phyloP scores from a whole-genome alignment of 2,888 invertebrate species.

The Lissocephala sabroskyi region DNA sequence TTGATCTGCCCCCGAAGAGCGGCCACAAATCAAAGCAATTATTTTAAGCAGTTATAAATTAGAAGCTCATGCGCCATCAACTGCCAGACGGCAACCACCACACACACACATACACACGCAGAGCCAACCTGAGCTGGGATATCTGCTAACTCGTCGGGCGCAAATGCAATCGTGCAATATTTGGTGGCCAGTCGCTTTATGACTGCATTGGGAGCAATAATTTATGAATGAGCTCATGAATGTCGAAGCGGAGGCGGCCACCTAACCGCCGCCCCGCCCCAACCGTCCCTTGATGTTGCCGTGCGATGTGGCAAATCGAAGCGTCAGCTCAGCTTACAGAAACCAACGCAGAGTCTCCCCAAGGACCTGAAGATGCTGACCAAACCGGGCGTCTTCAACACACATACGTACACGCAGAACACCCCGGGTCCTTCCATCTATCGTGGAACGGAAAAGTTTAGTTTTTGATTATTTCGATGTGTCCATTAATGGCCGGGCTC shows the following conservation, averaged over 20 bases:
- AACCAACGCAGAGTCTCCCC: constrained; percentile 16
- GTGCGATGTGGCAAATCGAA: constrained; percentile 29
- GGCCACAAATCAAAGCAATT: constrained; percentile 36
- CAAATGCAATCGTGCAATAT: constrained; percentile 53
- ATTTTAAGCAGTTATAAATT: constrained; percentile 29
- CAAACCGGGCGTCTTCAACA: no score
- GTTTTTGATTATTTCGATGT: constrained; percentile 62
- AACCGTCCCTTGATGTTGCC: constrained; percentile 5
- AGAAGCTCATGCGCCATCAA: constrained; percentile 12
- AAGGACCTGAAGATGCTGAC: constrained; percentile 20
- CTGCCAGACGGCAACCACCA: constrained; percentile 3
- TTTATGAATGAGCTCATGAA: constrained; percentile 66
- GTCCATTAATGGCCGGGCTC: constrained; percentile 58
- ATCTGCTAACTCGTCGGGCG: background rate
- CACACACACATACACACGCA: background rate
- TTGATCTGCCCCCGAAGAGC: constrained; percentile 7
- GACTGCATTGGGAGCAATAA: constrained; percentile 61
- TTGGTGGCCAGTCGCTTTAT: constrained; percentile 62
- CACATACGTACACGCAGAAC: background rate
- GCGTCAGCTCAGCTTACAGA: constrained; percentile 32
- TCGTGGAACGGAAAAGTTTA: constrained; percentile 38
- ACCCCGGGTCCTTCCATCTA: background rate
- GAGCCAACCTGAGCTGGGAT: background rate
- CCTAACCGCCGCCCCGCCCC: constrained; percentile 1
- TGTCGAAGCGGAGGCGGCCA: constrained; percentile 40